phyloP scores from a whole-genome alignment of 2,888 invertebrate genomes.

The Nymphalis c-album region DNA sequence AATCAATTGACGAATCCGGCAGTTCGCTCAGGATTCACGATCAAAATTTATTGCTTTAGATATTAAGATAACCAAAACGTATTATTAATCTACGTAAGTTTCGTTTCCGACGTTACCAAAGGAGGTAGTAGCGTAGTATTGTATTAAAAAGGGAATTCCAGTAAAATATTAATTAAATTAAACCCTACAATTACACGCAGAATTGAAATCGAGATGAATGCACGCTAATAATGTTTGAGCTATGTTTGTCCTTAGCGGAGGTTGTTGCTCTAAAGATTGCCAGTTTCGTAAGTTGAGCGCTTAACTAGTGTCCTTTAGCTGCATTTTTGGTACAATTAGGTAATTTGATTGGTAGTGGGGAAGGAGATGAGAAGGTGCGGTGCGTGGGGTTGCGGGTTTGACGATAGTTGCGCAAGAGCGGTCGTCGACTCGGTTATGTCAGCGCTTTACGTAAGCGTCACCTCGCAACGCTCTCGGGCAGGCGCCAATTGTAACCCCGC shows the following conservation, averaged over 20 bases:
- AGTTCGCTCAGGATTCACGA: conserved; percentile 2
- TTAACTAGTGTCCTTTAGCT: conserved; percentile 74
- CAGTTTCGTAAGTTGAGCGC: conserved; percentile 68
- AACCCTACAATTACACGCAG: conserved; percentile 48
- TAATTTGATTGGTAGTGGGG: conserved; percentile 66
- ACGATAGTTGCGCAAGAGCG: conserved; percentile 75
- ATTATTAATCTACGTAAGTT: neutral
- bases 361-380: conserved; percentile 54
- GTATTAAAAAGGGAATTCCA: neutral
- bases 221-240: conserved; percentile 48
- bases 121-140: neutral
- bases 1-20: conserved; percentile 15
- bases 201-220: conserved; percentile 57
- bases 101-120: neutral
- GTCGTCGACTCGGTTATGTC: conserved; percentile 82
- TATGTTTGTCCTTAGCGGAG: conserved; percentile 60
- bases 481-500: conserved; percentile 69
- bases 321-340: conserved; percentile 77
- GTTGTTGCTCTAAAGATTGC: conserved; percentile 73
- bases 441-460: conserved; percentile 78
- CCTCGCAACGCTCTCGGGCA: conserved; percentile 76
- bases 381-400: conserved; percentile 72
- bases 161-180: neutral
- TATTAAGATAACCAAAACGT: neutral
- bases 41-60: neutral